Evolutionary conservation across 1,140 invertebrate genomes (phyloP).

Genomic region (Vollenhovia emeryi): DNA sequence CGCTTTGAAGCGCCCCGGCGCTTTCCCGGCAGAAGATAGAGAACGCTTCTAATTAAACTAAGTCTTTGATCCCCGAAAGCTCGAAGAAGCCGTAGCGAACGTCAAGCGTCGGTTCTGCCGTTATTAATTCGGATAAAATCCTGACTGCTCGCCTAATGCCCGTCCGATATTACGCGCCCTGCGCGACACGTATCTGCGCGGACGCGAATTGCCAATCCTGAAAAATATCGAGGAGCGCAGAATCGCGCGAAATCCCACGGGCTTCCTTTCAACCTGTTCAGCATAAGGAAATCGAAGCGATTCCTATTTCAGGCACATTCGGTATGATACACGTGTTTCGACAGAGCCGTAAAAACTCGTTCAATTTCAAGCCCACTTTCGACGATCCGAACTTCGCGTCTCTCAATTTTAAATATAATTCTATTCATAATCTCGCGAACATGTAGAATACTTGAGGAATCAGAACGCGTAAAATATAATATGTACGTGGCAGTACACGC

Average conservation of each 20-base stretch:
- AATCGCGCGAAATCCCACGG: not conserved
- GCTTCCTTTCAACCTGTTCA: not conserved
- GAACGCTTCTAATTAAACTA: slow-evolving; percentile 53
- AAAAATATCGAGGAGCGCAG: not conserved
- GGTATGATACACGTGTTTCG: not conserved
- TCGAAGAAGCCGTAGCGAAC: slow-evolving; percentile 16
- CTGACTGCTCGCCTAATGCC: not conserved
- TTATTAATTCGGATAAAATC: slow-evolving; percentile 49
- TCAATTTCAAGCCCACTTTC: not conserved
- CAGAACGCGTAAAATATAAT: not conserved
- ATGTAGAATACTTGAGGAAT: not conserved
- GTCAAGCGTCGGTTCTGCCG: not conserved
- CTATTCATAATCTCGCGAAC: not conserved
- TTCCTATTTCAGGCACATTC: not conserved
- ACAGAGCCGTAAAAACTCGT: not conserved
- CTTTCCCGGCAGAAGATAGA: slow-evolving; percentile 16
- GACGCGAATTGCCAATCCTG: not conserved
- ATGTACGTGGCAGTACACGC: too few relatives aligned
- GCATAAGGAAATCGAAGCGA: not conserved
- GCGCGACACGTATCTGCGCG: not conserved
- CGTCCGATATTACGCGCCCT: not conserved
- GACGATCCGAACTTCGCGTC: not conserved
- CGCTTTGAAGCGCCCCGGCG: slow-evolving; percentile 19
- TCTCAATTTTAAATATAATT: not conserved
- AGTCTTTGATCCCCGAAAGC: slow-evolving; percentile 40